Evolutionary conservation across 2,888 invertebrate genomes (phyloP), one percentile per base, ranked within the genome.

Genomic region (Automeris io): DNA sequence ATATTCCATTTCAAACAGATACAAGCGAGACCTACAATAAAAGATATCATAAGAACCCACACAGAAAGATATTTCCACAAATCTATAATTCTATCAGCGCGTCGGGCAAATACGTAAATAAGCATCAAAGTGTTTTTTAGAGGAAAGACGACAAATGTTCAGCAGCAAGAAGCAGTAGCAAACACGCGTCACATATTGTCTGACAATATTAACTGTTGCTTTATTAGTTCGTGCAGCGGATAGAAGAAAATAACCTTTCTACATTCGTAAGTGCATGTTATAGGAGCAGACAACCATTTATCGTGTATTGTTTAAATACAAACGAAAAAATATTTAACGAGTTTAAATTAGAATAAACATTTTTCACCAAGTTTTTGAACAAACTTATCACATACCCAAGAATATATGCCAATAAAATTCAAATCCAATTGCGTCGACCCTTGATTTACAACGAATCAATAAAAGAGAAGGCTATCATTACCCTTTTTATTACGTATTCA

Each of bases 401-500:
- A 70, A 65, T 71, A 66, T 68, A 72, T 73, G 61, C 68, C 70
- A 76, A 82, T 83, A 83, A 82, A 82, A 80, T 72, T 72, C 61
- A 75, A 79, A 83, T 81, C 74, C 78, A 81, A 85, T 82, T 75
- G 79, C 72, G 61, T 71, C 70, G 73, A 74, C 73, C 61, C 70
- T 74, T 82, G 79, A 83, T 85, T 85, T 85, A 85, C 81, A 78
- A 72, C 70, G 79, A 76, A 80, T 80, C 82, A 81, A 83, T 82
- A 83, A 85, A 85, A 79, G 70, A 66, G 73, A 70, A 74, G 78
- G 76, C 78, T 67, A 76, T 83, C 78, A 81, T 82, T 82, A 79
- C 77, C 62, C 59, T 58, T 71, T 83, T 85, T 82, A 85, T 73
- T 71, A 63, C 74, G 70, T 64, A 71, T 72, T 78, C 79, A 79